Base-by-base conservation (phyloP, 2,888 invertebrate species). In the Brenthis hecate region DNA sequence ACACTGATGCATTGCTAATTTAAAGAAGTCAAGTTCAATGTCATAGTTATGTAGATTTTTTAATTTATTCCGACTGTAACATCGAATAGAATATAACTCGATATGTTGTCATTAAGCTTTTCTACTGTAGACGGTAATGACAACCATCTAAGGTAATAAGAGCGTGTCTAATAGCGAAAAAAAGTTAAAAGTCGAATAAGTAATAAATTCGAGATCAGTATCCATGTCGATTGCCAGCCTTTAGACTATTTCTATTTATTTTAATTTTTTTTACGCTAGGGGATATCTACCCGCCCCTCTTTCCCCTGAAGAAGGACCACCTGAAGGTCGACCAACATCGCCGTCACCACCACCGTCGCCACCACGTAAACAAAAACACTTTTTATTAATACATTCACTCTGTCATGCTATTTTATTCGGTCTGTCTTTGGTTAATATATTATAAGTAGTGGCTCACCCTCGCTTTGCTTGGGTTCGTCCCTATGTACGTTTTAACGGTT, bases 11-110 rank as follows among this genome's bases (percentile, higher is more conserved):
- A 16, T 47, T 19, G 62, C 56, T 66, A 47, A 66, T 69, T 53
- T 48, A 13, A 54, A 32, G 36, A 36, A 58, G 50, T 71, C 68
- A 61, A 65, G 68, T 73, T 64, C 66, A 70, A 69, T 63, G 56
- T 61, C 61, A 55, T 23, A 56, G 36, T 61, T 48, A 65, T 61
- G 65, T 13, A 13, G 51, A 32, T 56, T 53, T 56, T 47, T 14
- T 16, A 32, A 36, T 51, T 13, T 14, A 16, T 51, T 14, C n/a
- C 14, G 6, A 43, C 11, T 43, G 3, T 8, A 43, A 43, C 11
- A 43, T 43, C 36, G 36, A 36, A 2, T 8, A 8, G 2, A 36
- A 36, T 36, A 8, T 8, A 2, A 36, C 36, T 2, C 6, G 8
- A 36, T 36, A 36, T 8, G 8, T 36, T 36, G 36, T 36, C 8